These are phyloP conservation scores for Mythimna vitellina DNA, from an alignment of 2,888 invertebrate genomes.

Conservation along the genomic window DNA sequence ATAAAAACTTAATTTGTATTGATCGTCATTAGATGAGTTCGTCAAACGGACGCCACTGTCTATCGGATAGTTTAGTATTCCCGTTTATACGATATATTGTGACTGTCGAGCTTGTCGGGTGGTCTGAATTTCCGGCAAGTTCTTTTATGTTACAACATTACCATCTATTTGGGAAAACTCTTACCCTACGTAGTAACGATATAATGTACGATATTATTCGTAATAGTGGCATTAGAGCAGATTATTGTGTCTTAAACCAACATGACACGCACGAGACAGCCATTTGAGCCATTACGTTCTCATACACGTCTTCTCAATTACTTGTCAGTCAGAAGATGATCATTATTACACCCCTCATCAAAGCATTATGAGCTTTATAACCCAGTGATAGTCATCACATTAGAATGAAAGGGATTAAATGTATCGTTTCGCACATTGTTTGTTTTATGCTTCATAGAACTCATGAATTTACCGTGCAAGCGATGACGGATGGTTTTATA, in stretches of 20 bases:
- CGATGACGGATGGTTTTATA: constrained; percentile 38
- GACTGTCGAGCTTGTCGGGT: background rate
- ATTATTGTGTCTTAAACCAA: constrained; percentile 59
- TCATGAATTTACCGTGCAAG: constrained; percentile 45
- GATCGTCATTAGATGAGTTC: constrained; percentile 15
- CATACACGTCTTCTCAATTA: constrained; percentile 51
- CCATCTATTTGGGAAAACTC: constrained; percentile 34
- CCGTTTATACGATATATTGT: constrained; percentile 5
- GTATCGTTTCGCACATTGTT: constrained; percentile 39
- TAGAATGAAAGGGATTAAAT: background rate
- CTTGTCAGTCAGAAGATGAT: constrained; percentile 40
- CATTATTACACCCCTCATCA: constrained; percentile 1
- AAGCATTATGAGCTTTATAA: constrained; percentile 21
- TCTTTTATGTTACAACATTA: constrained; percentile 23
- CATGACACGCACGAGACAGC: constrained; percentile 56
- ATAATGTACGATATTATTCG: constrained; percentile 46
- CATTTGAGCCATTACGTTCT: constrained; percentile 37
- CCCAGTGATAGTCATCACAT: constrained; percentile 6
- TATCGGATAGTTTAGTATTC: background rate
- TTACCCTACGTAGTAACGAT: constrained; percentile 10
- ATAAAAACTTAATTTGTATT: constrained; percentile 26
- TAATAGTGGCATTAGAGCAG: constrained; percentile 41
- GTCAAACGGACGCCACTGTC: background rate
- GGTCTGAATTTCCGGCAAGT: constrained; percentile 5
- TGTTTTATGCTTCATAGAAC: constrained; percentile 53